phyloP scores from a whole-genome alignment of 2,888 invertebrate species.

The Agonum fuliginosum region DNA sequence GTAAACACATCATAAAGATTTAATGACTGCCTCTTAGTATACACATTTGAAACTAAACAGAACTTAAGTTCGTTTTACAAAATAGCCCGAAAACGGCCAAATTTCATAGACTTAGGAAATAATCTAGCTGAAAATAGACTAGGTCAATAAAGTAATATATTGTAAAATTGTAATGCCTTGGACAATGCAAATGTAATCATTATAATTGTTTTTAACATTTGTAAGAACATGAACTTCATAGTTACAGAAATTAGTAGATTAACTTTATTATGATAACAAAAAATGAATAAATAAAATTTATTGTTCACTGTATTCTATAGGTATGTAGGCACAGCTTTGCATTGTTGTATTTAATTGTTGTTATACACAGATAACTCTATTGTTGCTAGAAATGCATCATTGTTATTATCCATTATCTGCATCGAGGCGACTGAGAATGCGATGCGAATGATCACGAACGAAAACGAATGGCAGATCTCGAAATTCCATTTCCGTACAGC shows the following conservation, averaged over 20 bases:
- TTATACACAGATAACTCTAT: constrained; percentile 71
- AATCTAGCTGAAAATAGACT: too few species aligned
- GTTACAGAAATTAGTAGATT: constrained; percentile 44
- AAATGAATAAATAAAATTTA: constrained; percentile 52
- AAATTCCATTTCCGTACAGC: constrained; percentile 1
- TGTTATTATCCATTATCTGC: constrained; percentile 65
- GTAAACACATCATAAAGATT: not conserved
- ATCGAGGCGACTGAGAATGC: not conserved
- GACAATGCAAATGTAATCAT: constrained; percentile 45
- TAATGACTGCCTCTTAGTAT: constrained; percentile 45
- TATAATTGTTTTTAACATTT: constrained; percentile 50
- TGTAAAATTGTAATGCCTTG: constrained; percentile 41
- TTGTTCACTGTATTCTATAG: constrained; percentile 58
- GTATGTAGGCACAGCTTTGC: constrained; percentile 68
- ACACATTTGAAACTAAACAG: not conserved
- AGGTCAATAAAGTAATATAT: constrained; percentile 49
- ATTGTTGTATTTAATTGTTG: constrained; percentile 72
- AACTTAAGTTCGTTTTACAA: constrained; percentile 47
- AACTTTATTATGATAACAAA: constrained; percentile 53
- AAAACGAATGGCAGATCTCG: not conserved
- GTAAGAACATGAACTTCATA: constrained; percentile 48
- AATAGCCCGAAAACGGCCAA: constrained; percentile 59
- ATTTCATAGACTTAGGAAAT: constrained; percentile 54
- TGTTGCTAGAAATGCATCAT: constrained; percentile 72
- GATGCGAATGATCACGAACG: not conserved